Evolutionary conservation across 2,888 invertebrate species (phyloP), one percentile per base, ranked within the genome.

Genomic region (Acanthosepion pharaonis): DNA sequence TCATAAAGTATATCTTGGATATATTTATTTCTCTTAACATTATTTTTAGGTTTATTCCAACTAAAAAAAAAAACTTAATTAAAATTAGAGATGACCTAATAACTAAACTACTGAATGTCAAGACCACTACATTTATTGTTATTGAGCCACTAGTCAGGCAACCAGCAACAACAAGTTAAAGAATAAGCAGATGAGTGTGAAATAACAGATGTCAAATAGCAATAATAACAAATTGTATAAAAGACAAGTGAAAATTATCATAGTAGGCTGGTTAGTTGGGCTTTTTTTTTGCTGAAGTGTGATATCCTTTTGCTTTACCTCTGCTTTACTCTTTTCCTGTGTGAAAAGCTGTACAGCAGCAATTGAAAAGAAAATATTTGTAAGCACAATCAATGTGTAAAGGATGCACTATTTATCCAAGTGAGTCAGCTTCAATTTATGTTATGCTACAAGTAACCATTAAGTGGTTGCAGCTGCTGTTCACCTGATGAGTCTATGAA

Each of bases 361-460:
- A 78, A 78, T n/a, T 78, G 78, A 78, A 78, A 78, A n/a, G 78
- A 15, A 78, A 78, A 78, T 78, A 78, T 78, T 78, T 33, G 9
- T n/a, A n/a, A 33, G 78, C 78, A 42, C 42, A 15, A 78, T 78
- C n/a, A 33, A 78, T n/a, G 78, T 15, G 1, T 33, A 78, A 78
- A 78, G 78, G n/a, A 78, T 78, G 78, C 78, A 78, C n/a, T 23
- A 18, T 78, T 78, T 78, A 78, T 33, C 78, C 78, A 78, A 78
- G n/a, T 78, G 33, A 78, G 78, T 78, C 78, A n/a, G 78, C 78
- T 78, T 78, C 78, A n/a, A 78, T 78, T 78, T 78, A 78, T 78
- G 78, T n/a, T n/a, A 78, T 78, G 78, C 78, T 11, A 78, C n/a
- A 78, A n/a, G 78, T 33, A 78, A 78, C 78, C 15, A 78, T 78